These are phyloP conservation scores for Stenichneumon culpator DNA, from an alignment of 2,888 invertebrate genomes.

Conservation along the genomic window DNA sequence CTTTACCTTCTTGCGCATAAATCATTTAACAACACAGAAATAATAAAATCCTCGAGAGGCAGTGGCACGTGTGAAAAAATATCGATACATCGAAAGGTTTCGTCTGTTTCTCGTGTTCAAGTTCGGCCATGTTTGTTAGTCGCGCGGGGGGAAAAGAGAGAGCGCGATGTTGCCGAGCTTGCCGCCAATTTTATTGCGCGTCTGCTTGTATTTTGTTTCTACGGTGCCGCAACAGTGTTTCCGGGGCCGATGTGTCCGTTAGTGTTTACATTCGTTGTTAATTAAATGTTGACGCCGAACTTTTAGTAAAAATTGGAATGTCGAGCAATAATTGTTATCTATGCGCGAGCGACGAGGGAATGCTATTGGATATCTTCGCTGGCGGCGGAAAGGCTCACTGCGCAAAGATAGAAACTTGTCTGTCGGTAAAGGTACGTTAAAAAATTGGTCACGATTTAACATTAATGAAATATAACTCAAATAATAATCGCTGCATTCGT, in stretches of 20 bases:
- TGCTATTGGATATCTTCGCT: conserved; percentile 79
- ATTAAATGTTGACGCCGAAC: not conserved
- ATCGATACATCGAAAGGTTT: not conserved
- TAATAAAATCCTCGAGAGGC: not conserved
- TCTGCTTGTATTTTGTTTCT: conserved; percentile 51
- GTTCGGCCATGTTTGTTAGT: conserved; percentile 24
- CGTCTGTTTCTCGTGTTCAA: not conserved
- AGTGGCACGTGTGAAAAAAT: not conserved
- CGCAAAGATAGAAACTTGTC: conserved; percentile 77
- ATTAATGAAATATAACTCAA: conserved; percentile 3
- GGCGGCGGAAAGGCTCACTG: conserved; percentile 72
- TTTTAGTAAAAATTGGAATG: conserved; percentile 71
- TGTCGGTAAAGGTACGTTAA: conserved; percentile 77
- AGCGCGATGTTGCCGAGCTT: conserved; percentile 58
- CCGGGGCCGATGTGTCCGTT: not conserved
- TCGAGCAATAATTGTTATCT: conserved; percentile 78
- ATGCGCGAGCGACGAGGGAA: conserved; percentile 82
- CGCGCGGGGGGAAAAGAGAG: not conserved
- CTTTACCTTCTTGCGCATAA: not conserved
- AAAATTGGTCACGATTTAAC: conserved; percentile 21
- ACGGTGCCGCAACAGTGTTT: not conserved
- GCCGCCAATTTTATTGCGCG: conserved; percentile 74
- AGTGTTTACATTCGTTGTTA: not conserved
- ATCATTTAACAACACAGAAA: not conserved
- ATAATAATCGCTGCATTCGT: not conserved